Evolutionary conservation across 2,797 vertebrate genomes (phyloP).

Genomic region (Eupleurogrammus muticus): DNA sequence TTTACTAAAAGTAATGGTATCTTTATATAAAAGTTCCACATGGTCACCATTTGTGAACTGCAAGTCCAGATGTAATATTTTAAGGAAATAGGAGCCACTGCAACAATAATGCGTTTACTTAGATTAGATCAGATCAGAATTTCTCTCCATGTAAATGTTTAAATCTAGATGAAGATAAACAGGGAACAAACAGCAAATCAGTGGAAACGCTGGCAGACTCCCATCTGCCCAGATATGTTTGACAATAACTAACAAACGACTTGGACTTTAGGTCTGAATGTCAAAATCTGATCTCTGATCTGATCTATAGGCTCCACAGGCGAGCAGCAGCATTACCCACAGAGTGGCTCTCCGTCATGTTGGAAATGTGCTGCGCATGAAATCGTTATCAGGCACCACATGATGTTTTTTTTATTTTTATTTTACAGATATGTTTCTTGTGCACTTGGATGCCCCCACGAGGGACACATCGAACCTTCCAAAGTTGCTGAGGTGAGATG

Average conservation of each 20-base stretch:
- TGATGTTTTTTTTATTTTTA: neutral
- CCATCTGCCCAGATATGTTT: neutral
- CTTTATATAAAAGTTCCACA: constrained; percentile 74
- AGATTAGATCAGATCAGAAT: neutral
- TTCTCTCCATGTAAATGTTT: neutral
- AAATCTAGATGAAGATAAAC: neutral
- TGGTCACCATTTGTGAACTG: constrained; percentile 68
- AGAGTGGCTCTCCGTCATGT: neutral
- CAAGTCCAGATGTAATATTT: constrained; percentile 64
- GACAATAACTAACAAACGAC: constrained; percentile 11
- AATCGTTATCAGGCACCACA: constrained; percentile 34
- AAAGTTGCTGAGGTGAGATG: constrained; percentile 92
- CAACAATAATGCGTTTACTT: constrained; percentile 32
- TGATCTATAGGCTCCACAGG: neutral
- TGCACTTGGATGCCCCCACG: constrained; percentile 92
- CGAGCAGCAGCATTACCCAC: neutral
- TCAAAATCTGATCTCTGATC: constrained; percentile 4
- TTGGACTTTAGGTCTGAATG: constrained; percentile 5
- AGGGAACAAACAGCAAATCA: neutral
- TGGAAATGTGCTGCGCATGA: neutral
- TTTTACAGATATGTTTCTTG: constrained; percentile 91
- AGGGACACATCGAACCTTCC: constrained; percentile 86
- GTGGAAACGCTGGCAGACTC: constrained; percentile 3
- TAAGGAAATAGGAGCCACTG: constrained; percentile 25
- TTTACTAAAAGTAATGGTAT: constrained; percentile 58